Evolutionary conservation across 1,140 invertebrate species (phyloP).

Genomic region (Zelostemma sp.): DNA sequence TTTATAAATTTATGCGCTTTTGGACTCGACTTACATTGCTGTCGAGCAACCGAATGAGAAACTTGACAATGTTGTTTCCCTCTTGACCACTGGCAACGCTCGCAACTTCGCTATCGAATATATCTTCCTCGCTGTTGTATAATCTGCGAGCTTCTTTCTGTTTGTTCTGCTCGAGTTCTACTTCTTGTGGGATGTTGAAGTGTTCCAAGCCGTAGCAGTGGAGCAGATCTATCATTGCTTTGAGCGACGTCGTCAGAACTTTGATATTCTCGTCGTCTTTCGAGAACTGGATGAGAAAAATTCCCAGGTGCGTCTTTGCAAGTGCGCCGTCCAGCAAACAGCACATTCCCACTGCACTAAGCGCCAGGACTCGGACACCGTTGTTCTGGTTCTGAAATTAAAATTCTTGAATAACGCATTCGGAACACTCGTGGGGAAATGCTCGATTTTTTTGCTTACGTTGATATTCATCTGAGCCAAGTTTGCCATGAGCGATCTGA

Average conservation of each 20-base stretch:
- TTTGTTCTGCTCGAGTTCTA: slow-evolving; percentile 36
- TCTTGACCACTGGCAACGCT: slow-evolving; percentile 25
- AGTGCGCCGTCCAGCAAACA: slow-evolving; percentile 61
- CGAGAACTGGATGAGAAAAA: slow-evolving; percentile 58
- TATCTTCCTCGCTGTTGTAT: slow-evolving; percentile 43
- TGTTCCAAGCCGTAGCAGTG: slow-evolving; percentile 63
- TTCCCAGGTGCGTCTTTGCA: slow-evolving; percentile 63
- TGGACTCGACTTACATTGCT: slow-evolving; percentile 52
- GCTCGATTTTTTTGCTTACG: slow-evolving; percentile 38
- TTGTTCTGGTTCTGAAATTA: slow-evolving; percentile 46
- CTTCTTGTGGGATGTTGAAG: slow-evolving; percentile 53
- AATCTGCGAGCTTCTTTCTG: slow-evolving; percentile 49
- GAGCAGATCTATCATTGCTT: slow-evolving; percentile 65
- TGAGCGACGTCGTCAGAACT: slow-evolving; percentile 56
- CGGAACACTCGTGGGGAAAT: neutral
- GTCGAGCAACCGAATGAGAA: slow-evolving; percentile 60
- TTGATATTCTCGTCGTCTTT: slow-evolving; percentile 51
- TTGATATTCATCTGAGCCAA: slow-evolving; percentile 53
- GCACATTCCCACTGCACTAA: slow-evolving; percentile 56
- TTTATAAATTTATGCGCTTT: no score
- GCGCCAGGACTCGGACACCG: slow-evolving; percentile 52
- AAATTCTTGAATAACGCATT: neutral
- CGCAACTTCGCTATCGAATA: neutral
- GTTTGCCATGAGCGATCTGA: slow-evolving; percentile 61
- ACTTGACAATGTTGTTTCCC: slow-evolving; percentile 58